These are phyloP conservation scores for Diachrysia chrysitis DNA, from an alignment of 2,888 invertebrate genomes.

Conservation along the genomic window DNA sequence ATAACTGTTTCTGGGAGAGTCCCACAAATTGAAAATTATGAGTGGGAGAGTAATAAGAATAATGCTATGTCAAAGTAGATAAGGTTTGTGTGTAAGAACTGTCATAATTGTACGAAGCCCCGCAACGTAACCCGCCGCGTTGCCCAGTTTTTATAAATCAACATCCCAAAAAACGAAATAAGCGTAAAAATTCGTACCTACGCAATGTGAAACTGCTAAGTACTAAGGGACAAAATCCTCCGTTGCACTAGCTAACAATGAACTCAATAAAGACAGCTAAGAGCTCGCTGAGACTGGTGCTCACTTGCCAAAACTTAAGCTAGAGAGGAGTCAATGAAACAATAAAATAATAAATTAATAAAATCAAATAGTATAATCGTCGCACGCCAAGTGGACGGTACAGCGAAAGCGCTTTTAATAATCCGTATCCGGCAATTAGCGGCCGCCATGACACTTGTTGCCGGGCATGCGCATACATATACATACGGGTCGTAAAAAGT, in stretches of 20 bases:
- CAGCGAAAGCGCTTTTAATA: slow-evolving; percentile 20
- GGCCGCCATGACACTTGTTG: slow-evolving; percentile 53
- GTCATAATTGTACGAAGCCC: neutral
- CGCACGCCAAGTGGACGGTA: neutral
- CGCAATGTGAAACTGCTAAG: no score
- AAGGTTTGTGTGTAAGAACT: no score
- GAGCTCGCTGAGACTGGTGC: slow-evolving; percentile 8
- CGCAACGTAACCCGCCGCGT: neutral
- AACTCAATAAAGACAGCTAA: slow-evolving; percentile 13
- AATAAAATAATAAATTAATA: no score
- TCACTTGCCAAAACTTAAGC: slow-evolving; percentile 3
- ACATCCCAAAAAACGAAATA: neutral
- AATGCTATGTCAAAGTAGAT: no score
- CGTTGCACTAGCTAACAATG: slow-evolving; percentile 2
- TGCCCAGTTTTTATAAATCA: no score
- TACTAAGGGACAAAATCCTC: no score
- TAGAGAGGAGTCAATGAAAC: neutral
- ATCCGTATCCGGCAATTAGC: slow-evolving; percentile 46
- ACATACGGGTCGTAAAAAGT: slow-evolving; percentile 8
- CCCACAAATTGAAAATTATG: no score
- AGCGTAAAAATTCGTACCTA: neutral
- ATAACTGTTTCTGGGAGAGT: no score
- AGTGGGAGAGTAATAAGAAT: no score
- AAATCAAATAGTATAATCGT: neutral
- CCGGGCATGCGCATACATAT: slow-evolving; percentile 25